A percentile compares a stretch with the other conserved stretches of the same genome.
Evolutionary conservation across 2,797 vertebrate genomes (phyloP).

Genomic region (Darevskia nairensis): DNA sequence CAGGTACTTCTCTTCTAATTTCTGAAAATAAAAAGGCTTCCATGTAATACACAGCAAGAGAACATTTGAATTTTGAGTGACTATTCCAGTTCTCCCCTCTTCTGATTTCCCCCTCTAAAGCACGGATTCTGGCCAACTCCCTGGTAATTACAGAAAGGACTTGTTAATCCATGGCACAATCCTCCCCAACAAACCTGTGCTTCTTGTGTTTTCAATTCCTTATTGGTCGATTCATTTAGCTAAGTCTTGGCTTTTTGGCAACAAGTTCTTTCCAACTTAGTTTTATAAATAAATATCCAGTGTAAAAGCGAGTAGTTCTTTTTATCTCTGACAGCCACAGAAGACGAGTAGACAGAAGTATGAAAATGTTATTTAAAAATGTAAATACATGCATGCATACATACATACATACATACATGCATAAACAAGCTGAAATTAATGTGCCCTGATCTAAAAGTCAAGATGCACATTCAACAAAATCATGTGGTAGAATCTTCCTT

Average conservation of each 20-base stretch:
- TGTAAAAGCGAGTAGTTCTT: background rate
- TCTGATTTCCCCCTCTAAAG: background rate
- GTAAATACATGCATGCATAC: too few species aligned
- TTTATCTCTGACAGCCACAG: background rate
- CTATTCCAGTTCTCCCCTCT: background rate
- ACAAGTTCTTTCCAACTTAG: background rate
- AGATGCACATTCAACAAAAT: background rate
- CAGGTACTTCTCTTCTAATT: slow-evolving; percentile 84
- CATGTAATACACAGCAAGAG: background rate
- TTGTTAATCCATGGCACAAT: background rate
- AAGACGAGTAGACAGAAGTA: background rate
- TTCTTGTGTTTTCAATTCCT: background rate
- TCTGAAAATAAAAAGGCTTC: slow-evolving; percentile 76
- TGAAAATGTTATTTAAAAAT: too few species aligned
- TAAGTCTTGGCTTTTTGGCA: background rate
- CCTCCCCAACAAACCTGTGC: background rate
- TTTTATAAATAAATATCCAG: background rate
- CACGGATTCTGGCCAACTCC: background rate
- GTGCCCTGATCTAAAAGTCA: background rate
- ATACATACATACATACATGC: too few species aligned
- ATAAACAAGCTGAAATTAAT: background rate
- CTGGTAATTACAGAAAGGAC: background rate
- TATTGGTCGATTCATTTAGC: background rate
- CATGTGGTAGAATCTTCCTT: background rate
- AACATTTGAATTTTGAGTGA: background rate